Evolutionary conservation across 2,113 vertebrate genomes (phyloP).

Genomic region (Cyanoderma ruficeps): DNA sequence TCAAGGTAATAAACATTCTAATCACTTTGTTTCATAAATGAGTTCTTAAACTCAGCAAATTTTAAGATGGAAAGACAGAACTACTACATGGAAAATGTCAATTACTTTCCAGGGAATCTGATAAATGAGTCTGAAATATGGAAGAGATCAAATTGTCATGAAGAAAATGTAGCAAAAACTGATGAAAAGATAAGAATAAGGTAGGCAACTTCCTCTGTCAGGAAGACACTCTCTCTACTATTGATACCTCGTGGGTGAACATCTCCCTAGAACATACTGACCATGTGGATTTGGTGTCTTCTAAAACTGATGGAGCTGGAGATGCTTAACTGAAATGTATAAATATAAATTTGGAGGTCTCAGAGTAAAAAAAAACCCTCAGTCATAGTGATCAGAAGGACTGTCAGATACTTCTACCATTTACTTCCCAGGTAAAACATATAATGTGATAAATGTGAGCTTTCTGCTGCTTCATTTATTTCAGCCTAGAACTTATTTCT

Average conservation of each 20-base stretch:
- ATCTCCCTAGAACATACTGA: background rate
- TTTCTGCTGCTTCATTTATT: background rate
- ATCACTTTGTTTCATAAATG: background rate
- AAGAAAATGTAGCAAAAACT: background rate
- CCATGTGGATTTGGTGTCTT: background rate
- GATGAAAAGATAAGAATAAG: background rate
- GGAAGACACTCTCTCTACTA: background rate
- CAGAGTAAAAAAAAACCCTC: background rate
- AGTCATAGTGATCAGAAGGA: background rate
- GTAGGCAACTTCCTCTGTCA: fast-evolving
- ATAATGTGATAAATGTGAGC: fast-evolving
- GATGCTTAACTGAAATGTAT: background rate
- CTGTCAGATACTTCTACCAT: background rate
- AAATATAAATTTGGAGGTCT: background rate
- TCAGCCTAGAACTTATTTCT: background rate
- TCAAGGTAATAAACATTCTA: background rate
- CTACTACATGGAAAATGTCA: background rate
- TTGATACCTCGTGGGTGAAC: background rate
- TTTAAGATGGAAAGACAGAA: background rate
- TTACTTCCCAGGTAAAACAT: background rate
- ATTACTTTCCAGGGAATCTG: background rate
- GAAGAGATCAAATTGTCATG: background rate
- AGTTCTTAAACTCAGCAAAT: background rate
- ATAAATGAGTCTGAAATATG: background rate
- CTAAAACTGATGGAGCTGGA: background rate